phyloP scores from a whole-genome alignment of 2,797 vertebrate species.

The Alca torda region DNA sequence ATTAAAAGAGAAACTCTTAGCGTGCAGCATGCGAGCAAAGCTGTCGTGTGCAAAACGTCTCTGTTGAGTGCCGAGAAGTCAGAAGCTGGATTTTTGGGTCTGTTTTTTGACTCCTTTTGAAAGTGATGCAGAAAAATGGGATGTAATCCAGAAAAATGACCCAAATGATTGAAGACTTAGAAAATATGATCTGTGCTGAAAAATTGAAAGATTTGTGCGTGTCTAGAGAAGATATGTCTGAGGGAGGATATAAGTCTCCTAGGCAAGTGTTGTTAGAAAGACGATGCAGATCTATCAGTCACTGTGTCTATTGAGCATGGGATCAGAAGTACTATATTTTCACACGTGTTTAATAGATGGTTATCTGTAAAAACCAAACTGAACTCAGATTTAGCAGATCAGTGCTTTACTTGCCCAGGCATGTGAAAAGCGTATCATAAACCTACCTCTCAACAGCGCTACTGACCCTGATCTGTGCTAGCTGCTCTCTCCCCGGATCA shows the following conservation, averaged over 20 bases:
- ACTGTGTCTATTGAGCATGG: accelerated
- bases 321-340: neutral
- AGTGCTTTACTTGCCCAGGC: neutral
- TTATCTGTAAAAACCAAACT: neutral
- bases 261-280: neutral
- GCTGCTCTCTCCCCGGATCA: neutral
- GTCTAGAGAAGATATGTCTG: neutral
- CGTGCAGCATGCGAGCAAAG: neutral
- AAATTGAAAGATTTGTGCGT: neutral
- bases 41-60: neutral
- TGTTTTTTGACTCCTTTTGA: neutral
- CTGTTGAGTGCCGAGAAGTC: neutral
- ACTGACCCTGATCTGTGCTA: neutral
- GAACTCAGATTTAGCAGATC: neutral
- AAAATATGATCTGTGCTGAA: neutral
- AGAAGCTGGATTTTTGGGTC: neutral
- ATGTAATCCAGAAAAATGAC: neutral
- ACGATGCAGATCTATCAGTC: neutral
- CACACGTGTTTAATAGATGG: neutral
- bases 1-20: neutral
- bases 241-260: neutral
- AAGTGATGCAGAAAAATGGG: neutral
- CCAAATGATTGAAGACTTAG: neutral
- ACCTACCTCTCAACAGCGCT: neutral
- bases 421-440: neutral